Evolutionary conservation across 2,113 vertebrate genomes (phyloP).

Genomic region (Microcebus lehilahytsara): DNA sequence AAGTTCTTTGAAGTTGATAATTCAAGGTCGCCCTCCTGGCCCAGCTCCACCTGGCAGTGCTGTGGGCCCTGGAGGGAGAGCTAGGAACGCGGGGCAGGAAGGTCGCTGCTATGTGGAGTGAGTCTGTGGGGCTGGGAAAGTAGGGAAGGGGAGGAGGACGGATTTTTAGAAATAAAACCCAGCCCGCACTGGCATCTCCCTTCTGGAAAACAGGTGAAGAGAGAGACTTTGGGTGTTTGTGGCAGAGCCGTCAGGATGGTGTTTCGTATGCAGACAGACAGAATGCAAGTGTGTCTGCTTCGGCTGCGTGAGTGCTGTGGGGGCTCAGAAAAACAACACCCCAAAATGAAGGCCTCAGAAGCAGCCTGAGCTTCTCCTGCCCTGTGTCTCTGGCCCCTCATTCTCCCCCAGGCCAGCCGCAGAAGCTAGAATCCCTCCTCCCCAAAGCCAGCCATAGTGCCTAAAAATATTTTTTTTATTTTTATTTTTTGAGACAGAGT

Average conservation of each 20-base stretch:
- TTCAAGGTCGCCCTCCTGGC: slow-evolving; percentile 54
- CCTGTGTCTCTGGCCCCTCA: neutral
- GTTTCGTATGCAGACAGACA: neutral
- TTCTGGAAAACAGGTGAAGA: neutral
- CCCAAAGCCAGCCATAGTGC: neutral
- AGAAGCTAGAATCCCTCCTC: neutral
- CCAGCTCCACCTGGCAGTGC: neutral
- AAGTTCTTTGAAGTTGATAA: neutral
- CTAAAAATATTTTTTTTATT: too few species aligned
- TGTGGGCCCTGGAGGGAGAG: neutral
- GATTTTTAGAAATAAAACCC: neutral
- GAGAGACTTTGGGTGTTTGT: neutral
- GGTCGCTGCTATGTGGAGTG: neutral
- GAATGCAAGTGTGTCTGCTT: neutral
- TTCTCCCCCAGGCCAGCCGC: neutral
- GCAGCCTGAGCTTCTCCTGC: neutral
- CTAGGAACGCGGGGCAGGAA: neutral
- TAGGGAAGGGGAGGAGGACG: neutral
- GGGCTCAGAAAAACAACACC: neutral
- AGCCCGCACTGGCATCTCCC: neutral
- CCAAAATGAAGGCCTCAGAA: neutral
- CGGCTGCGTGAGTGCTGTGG: neutral
- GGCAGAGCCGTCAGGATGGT: neutral
- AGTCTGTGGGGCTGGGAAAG: neutral
- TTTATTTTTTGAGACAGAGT: too few species aligned